Evolutionary conservation across 2,113 vertebrate genomes (phyloP), one percentile per base, ranked within the genome.

Genomic region (Crotalus tigris): DNA sequence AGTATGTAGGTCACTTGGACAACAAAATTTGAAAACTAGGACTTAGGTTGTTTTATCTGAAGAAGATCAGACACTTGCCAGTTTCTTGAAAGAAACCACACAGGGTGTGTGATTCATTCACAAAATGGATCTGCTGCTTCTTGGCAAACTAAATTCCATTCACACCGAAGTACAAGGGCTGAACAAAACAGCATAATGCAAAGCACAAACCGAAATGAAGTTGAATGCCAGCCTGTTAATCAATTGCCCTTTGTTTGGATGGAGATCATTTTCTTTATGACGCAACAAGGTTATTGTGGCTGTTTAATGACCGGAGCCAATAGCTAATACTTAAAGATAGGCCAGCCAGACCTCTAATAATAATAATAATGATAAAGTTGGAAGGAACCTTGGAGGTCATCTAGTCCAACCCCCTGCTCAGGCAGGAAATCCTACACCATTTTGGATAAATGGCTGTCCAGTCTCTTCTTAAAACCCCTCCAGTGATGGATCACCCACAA

Each of bases 1-100:
- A 24, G 1, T 57, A 91, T 92, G 44, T 91, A 95, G 94, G 95
- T 97, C 96, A 96, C 90, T 88, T 92, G 89, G 93, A 87, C 17
- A 0, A 33, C n/a, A 59, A 13, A 53, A 24, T 6, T 93, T 91
- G 94, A 59, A 92, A 61, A 7, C 51, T n/a, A 33, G 86, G 6
- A 2, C 93, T 85, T 26, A 17, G 21, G 0, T 0, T 75, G 64
- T 23, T 93, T 81, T 0, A 0, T 64, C 61, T 92, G 91, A 95
- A 87, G 49, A 0, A 0, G 0, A 8, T 61, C 91, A 75, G 85
- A 29, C 11, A 58, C 7, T 29, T 90, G 51, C 75, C 23, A 1
- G 0, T 3, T 13, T 57, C 89, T 85, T 93, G 88, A 87, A 88
- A 88, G 57, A 24, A 33, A 39, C 44, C 57, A 61, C 0, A 0